phyloP scores from a whole-genome alignment of 2,888 invertebrate genomes.

The Brachylomia viminalis region DNA sequence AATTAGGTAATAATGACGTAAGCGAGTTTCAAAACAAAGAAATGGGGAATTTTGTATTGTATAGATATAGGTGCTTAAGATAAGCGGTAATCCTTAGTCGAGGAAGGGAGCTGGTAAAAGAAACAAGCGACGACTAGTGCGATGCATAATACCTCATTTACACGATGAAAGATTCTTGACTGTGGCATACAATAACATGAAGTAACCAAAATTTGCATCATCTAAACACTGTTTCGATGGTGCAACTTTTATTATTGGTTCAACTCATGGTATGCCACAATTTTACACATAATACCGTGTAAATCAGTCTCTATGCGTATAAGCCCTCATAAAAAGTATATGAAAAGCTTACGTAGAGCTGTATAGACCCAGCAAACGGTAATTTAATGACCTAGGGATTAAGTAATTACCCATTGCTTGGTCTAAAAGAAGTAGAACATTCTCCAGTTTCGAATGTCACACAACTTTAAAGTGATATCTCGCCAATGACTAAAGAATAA shows the following conservation, averaged over 20 bases:
- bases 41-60: neutral
- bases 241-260: too few relatives aligned
- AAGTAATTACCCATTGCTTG: too few relatives aligned
- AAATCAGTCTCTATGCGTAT: neutral
- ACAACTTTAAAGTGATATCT: neutral
- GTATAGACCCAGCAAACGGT: neutral
- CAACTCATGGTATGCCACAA: too few relatives aligned
- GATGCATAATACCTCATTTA: too few relatives aligned
- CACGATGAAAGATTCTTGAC: too few relatives aligned
- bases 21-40: conserved; percentile 15
- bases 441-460: too few relatives aligned
- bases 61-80: neutral
- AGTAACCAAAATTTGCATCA: too few relatives aligned
- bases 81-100: neutral
- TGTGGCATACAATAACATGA: too few relatives aligned
- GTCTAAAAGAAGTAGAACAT: neutral
- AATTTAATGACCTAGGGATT: neutral
- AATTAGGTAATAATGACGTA: conserved; percentile 48
- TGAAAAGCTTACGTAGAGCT: too few relatives aligned
- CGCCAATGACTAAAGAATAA: too few relatives aligned
- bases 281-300: too few relatives aligned
- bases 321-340: neutral
- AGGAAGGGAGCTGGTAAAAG: neutral
- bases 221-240: too few relatives aligned
- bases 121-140: neutral